phyloP scores from a whole-genome alignment of 2,888 invertebrate genomes.

The Escarpia spicata region DNA sequence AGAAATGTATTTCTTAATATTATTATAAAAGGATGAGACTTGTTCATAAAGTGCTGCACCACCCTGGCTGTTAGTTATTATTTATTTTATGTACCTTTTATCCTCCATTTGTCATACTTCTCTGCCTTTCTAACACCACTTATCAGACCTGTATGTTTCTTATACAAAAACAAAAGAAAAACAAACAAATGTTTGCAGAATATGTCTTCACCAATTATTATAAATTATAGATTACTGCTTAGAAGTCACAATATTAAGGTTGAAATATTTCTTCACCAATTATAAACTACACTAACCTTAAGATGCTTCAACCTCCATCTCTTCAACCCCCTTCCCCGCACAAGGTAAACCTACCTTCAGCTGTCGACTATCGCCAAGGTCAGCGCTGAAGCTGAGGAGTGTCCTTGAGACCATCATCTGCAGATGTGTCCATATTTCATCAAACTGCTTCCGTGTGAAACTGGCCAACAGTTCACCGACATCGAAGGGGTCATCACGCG shows the following conservation, averaged over 20 bases:
- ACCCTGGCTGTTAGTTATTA: too few relatives aligned
- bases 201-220: background rate
- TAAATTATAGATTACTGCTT: background rate
- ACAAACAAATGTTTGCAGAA: background rate
- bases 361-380: background rate
- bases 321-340: background rate
- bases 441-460: background rate
- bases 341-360: background rate
- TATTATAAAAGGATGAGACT: too few relatives aligned
- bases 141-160: too few relatives aligned
- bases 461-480: background rate
- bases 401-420: background rate
- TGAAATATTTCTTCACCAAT: too few relatives aligned
- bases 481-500: background rate
- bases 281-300: too few relatives aligned
- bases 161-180: too few relatives aligned
- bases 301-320: too few relatives aligned
- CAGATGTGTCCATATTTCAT: background rate
- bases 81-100: too few relatives aligned
- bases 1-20: too few relatives aligned
- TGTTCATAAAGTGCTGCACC: too few relatives aligned
- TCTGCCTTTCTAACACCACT: too few relatives aligned
- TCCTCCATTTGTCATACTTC: too few relatives aligned
- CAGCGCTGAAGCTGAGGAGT: background rate
- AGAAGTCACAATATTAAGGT: background rate